Evolutionary conservation across 2,888 invertebrate genomes (phyloP).

Genomic region (Perizoma flavofasciatum): DNA sequence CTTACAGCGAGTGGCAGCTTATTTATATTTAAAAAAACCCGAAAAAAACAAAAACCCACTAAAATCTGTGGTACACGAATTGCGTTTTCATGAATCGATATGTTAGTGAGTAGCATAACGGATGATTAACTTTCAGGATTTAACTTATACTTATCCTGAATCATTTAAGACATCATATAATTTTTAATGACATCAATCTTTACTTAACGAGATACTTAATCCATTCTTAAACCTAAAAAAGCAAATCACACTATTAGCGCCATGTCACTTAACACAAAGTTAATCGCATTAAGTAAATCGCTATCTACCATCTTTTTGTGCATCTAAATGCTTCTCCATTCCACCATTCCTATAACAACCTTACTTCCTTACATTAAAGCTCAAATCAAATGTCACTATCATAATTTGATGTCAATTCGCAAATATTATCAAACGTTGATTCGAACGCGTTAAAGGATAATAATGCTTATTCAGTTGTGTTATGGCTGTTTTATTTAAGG

Average conservation of each 20-base stretch:
- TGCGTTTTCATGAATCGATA: too few relatives aligned
- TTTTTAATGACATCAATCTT: conserved; percentile 12
- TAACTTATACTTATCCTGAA: too few relatives aligned
- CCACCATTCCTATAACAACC: conserved; percentile 38
- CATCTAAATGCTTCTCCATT: conserved; percentile 54
- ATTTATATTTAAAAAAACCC: too few relatives aligned
- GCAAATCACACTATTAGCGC: conserved; percentile 73
- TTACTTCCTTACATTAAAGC: conserved; percentile 43
- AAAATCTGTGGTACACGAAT: too few relatives aligned
- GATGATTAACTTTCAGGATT: too few relatives aligned
- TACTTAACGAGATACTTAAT: conserved; percentile 24
- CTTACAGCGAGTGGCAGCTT: too few relatives aligned
- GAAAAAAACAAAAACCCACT: too few relatives aligned
- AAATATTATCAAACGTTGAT: conserved; percentile 70
- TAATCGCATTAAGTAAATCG: conserved; percentile 72
- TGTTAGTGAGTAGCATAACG: too few relatives aligned
- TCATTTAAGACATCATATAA: background rate
- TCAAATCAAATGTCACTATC: conserved; percentile 38
- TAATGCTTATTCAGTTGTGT: conserved; percentile 43
- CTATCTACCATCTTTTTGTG: conserved; percentile 76
- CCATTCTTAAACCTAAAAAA: conserved; percentile 38
- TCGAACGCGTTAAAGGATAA: conserved; percentile 45
- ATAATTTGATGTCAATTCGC: conserved; percentile 62
- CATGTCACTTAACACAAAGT: conserved; percentile 74
- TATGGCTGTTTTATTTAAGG: conserved; percentile 44